Conservation (phyloP, 2,888 invertebrate species). For the Troides aeacus region DNA sequence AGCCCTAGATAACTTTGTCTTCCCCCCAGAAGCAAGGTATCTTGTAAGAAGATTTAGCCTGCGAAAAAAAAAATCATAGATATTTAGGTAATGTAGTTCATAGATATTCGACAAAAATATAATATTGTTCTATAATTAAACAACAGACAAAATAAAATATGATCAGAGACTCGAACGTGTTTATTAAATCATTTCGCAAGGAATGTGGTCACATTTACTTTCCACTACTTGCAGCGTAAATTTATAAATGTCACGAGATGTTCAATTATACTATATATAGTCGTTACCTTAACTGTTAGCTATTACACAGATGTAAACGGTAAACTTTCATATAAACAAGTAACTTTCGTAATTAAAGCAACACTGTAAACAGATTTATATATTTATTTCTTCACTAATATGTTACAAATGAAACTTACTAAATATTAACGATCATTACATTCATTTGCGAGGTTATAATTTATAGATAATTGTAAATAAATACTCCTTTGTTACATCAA, state of each 20-base stretch:
- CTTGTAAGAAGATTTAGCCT: too few species aligned
- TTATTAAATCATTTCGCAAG: conserved; percentile 37
- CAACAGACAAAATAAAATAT: background rate
- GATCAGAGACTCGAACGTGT: background rate
- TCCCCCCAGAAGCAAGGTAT: too few species aligned
- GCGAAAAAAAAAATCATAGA: too few species aligned
- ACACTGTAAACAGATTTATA: background rate
- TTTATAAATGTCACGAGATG: conserved; percentile 23
- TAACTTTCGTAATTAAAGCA: conserved; percentile 18
- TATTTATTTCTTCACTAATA: background rate
- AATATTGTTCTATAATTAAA: background rate
- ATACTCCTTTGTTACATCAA: too few species aligned
- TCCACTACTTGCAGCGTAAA: conserved; percentile 38
- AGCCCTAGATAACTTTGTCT: too few species aligned
- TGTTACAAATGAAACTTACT: background rate
- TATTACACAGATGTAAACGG: conserved; percentile 14
- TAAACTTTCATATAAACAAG: conserved; percentile 11
- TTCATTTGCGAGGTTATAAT: background rate
- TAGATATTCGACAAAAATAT: background rate
- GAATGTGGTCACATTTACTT: conserved; percentile 55
- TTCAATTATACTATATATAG: conserved; percentile 25
- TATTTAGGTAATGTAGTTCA: too few species aligned
- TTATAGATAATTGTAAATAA: too few species aligned
- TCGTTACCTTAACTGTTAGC: conserved; percentile 11
- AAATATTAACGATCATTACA: background rate